Percentiles rank a stretch among this genome's conserved stretches.
phyloP scores from a whole-genome alignment of 2,888 invertebrate genomes.

The Troides oblongomaculatus region DNA sequence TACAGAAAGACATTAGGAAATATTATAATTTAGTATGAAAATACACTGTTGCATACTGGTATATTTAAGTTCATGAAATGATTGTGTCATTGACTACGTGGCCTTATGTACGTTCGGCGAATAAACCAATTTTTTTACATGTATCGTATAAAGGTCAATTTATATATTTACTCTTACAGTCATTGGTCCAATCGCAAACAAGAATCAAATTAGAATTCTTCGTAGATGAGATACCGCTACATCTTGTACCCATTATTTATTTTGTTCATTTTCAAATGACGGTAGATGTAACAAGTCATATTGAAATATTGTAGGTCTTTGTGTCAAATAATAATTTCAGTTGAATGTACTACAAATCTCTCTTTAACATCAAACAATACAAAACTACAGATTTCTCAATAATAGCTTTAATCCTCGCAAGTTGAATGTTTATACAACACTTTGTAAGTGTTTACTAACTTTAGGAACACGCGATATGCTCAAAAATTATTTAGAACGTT shows the following conservation, averaged over 20 bases:
- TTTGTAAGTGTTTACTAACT: too few species aligned
- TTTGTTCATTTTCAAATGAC: constrained; percentile 52
- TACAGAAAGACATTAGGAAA: not conserved
- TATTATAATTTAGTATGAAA: not conserved
- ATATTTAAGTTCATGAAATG: constrained; percentile 3
- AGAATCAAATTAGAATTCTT: constrained; percentile 19
- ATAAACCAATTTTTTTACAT: not conserved
- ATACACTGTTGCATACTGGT: not conserved
- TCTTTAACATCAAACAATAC: constrained; percentile 29
- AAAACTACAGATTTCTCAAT: constrained; percentile 31
- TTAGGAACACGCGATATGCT: too few species aligned
- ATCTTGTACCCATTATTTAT: constrained; percentile 39
- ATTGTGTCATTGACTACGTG: constrained; percentile 5
- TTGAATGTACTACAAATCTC: too few species aligned
- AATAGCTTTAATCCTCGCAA: too few species aligned
- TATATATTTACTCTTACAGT: not conserved
- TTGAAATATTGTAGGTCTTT: constrained; percentile 44
- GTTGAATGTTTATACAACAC: too few species aligned
- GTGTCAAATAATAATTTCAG: constrained; percentile 17
- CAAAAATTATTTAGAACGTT: too few species aligned
- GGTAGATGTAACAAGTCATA: constrained; percentile 54
- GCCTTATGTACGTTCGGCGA: constrained; percentile 4
- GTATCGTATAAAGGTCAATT: not conserved
- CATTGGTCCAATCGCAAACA: not conserved
- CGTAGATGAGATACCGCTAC: constrained; percentile 43